Conservation (phyloP, 2,113 vertebrate genomes). For the Dasyurus viverrinus region DNA sequence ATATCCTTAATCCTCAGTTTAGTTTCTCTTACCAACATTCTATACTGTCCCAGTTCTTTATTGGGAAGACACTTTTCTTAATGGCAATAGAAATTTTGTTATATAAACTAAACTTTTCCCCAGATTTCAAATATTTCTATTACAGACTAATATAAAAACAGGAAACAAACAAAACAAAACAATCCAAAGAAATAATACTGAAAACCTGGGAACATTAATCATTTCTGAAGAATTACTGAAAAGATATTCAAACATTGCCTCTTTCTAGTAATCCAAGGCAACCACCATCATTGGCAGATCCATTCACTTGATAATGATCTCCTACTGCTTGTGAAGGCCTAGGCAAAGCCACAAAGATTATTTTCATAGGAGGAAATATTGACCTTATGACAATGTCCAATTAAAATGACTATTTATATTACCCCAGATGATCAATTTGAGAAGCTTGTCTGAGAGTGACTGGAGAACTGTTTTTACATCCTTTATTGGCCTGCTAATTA, state of each 20-base stretch:
- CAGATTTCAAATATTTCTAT: not conserved
- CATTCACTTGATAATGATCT: not conserved
- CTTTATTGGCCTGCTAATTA: not conserved
- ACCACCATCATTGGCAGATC: not conserved
- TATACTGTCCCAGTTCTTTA: not conserved
- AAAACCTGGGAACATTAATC: constrained; percentile 17
- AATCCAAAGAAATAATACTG: constrained; percentile 24
- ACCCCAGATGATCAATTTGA: not conserved
- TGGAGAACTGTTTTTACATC: not conserved
- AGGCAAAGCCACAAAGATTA: not conserved
- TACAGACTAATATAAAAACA: not conserved
- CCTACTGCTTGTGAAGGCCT: not conserved
- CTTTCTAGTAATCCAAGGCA: not conserved
- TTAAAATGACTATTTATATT: not conserved
- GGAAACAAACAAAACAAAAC: constrained; percentile 33
- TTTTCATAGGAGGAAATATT: constrained; percentile 3
- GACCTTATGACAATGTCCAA: not conserved
- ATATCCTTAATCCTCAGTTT: not conserved
- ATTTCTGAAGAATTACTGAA: not conserved
- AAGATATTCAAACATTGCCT: constrained; percentile 14
- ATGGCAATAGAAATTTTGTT: constrained; percentile 8
- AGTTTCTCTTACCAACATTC: constrained; percentile 7
- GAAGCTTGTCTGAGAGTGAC: not conserved
- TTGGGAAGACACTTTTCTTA: constrained; percentile 9
- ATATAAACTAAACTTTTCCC: constrained; percentile 2